Conservation (phyloP, 2,113 vertebrate genomes). For the Okapia johnstoni region DNA sequence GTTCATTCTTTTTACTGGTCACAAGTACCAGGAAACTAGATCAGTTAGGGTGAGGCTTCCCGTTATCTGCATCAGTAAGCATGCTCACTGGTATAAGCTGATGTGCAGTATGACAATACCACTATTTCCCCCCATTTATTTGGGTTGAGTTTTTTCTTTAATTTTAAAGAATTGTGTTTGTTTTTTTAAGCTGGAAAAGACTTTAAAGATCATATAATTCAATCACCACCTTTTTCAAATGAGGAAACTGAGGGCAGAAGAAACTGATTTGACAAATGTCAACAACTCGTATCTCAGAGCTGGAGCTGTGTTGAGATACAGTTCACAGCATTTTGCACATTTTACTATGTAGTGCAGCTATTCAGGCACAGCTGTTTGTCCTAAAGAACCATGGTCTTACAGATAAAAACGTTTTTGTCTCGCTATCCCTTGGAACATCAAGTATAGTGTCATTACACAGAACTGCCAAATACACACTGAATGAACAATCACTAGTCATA, state of each 20-base stretch:
- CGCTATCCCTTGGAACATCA: neutral
- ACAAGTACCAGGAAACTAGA: neutral
- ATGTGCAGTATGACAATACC: neutral
- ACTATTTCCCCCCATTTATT: neutral
- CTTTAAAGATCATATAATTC: neutral
- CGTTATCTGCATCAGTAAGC: neutral
- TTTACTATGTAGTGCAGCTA: neutral
- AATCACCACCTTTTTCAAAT: constrained; percentile 4
- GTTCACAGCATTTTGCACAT: neutral
- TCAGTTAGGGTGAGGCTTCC: neutral
- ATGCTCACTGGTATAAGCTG: neutral
- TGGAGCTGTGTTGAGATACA: neutral
- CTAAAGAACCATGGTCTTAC: neutral
- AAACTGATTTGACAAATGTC: neutral
- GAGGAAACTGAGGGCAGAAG: neutral
- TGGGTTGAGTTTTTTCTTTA: constrained; percentile 27
- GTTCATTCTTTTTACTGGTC: neutral
- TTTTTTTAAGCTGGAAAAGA: neutral
- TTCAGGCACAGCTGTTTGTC: neutral
- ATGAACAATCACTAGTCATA: neutral
- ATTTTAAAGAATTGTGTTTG: neutral
- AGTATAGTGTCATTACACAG: neutral
- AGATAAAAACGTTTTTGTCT: neutral
- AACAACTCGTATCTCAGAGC: neutral
- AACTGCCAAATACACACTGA: neutral